These are phyloP conservation scores for Pica pica DNA, from an alignment of 2,113 vertebrate species.

Conservation along the genomic window DNA sequence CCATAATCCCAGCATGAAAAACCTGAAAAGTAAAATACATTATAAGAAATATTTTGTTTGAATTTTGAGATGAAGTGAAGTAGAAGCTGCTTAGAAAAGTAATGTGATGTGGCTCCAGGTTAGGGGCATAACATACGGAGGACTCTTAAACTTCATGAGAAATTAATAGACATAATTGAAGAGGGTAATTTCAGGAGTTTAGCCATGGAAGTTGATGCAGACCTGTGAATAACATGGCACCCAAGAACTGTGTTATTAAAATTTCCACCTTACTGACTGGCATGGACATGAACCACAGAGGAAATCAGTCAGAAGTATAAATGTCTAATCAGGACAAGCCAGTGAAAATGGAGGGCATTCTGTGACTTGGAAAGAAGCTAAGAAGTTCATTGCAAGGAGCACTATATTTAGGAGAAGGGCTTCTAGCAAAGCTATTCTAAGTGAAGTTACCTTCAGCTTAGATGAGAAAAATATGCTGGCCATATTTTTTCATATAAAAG, in stretches of 20 bases:
- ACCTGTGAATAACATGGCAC: background rate
- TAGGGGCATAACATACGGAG: background rate
- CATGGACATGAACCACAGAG: background rate
- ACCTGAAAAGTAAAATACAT: background rate
- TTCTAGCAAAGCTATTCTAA: background rate
- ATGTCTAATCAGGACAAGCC: background rate
- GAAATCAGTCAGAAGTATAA: background rate
- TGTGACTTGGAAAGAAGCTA: background rate
- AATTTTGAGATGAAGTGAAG: background rate
- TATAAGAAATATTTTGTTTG: background rate
- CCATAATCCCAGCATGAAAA: background rate
- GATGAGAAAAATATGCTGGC: background rate
- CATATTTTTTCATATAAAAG: constrained; percentile 32
- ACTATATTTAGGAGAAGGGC: background rate
- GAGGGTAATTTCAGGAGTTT: background rate
- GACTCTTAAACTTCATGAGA: background rate
- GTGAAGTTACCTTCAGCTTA: background rate
- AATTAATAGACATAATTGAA: background rate
- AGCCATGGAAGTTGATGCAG: background rate
- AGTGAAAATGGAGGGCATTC: background rate
- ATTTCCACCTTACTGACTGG: background rate
- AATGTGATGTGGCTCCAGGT: background rate
- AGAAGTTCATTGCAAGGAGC: background rate
- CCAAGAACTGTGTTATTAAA: background rate
- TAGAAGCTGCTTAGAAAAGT: background rate